A percentile compares a stretch with the other conserved stretches of the same genome.
Conservation (phyloP, 23 tunicate genomes). For the Trididemnum clinides region DNA sequence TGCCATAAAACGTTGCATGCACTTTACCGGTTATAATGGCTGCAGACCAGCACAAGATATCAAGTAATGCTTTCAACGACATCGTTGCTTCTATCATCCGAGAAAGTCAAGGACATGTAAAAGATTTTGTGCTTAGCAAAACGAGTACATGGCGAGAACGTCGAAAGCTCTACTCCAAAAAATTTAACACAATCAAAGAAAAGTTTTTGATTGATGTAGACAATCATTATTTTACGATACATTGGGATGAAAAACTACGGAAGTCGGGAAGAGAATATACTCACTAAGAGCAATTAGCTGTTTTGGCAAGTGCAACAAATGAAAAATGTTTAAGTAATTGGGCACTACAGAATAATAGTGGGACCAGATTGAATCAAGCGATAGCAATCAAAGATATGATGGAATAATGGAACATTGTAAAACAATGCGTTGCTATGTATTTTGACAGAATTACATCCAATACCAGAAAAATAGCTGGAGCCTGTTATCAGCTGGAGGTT, state of each 20-base stretch:
- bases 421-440: too few relatives aligned
- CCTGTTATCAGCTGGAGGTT: background rate
- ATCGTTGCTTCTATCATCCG: background rate
- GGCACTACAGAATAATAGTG: background rate
- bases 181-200: background rate
- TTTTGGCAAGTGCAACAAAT: slow-evolving; percentile 3
- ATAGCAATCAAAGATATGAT: slow-evolving; percentile 2
- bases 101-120: background rate
- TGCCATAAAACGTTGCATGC: slow-evolving; percentile 2
- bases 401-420: too few relatives aligned
- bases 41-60: slow-evolving; percentile 15
- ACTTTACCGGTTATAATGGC: background rate
- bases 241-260: slow-evolving; percentile 16
- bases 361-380: slow-evolving; percentile 4
- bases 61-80: background rate
- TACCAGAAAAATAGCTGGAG: background rate
- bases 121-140: slow-evolving; percentile 7
- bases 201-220: slow-evolving; percentile 1
- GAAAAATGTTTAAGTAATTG: background rate
- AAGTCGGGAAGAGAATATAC: background rate
- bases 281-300: background rate
- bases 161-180: background rate
- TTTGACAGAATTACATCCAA: slow-evolving; percentile 1
- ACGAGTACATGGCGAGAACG: background rate
- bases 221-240: slow-evolving; percentile 4